These are phyloP conservation scores for Neoaliturus tenellus DNA, from an alignment of 2,888 invertebrate species.

Conservation along the genomic window DNA sequence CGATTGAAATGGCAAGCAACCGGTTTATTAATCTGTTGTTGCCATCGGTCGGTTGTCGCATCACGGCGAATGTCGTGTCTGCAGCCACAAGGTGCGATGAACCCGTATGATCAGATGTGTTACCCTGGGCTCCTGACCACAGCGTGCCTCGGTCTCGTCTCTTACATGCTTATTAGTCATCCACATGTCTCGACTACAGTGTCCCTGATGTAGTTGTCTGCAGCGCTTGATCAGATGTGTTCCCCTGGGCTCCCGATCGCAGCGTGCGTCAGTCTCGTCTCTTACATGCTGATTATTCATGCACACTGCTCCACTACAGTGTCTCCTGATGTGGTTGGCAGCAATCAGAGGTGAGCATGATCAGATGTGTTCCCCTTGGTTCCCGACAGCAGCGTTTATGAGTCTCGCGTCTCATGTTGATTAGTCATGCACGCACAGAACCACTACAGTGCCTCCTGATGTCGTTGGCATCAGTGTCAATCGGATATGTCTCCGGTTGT, in stretches of 20 bases:
- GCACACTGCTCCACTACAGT: background rate
- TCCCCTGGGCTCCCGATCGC: background rate
- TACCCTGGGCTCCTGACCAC: background rate
- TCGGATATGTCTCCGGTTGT: too few species aligned
- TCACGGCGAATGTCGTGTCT: background rate
- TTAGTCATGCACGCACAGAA: too few species aligned
- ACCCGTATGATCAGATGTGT: background rate
- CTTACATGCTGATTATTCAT: background rate
- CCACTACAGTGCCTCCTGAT: too few species aligned
- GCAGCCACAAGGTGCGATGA: background rate
- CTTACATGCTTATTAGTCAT: background rate
- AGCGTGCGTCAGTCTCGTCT: background rate
- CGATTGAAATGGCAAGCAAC: slow-evolving; percentile 18
- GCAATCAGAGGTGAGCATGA: background rate
- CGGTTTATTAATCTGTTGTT: slow-evolving; percentile 29
- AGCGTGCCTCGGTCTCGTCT: too few species aligned
- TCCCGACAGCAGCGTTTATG: background rate
- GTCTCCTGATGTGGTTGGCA: background rate
- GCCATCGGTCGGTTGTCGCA: slow-evolving; percentile 11
- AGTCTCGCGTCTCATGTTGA: too few species aligned
- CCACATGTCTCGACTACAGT: background rate
- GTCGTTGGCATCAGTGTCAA: too few species aligned
- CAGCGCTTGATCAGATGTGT: background rate
- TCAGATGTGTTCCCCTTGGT: too few species aligned
- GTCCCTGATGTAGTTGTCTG: background rate